These are phyloP conservation scores for Centropristis striata DNA, from an alignment of 2,113 vertebrate species.

Conservation along the genomic window DNA sequence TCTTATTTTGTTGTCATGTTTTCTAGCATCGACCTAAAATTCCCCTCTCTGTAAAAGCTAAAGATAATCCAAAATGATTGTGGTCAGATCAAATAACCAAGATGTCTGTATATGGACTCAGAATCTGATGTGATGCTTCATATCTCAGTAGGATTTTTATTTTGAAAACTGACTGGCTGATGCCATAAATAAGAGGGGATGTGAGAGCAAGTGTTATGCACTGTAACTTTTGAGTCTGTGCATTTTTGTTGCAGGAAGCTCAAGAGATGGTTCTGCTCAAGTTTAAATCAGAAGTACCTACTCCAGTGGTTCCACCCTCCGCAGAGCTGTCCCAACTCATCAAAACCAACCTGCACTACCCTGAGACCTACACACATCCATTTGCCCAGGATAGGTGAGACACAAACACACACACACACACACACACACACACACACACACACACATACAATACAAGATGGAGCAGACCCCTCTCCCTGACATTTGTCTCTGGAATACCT, in stretches of 20 bases:
- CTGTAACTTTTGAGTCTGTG: neutral
- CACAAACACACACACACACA: neutral
- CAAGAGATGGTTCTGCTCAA: conserved; percentile 94
- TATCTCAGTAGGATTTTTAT: neutral
- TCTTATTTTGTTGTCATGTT: too few species aligned
- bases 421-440: neutral
- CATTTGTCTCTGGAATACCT: too few species aligned
- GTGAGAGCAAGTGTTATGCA: too few species aligned
- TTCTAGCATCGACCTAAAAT: too few species aligned
- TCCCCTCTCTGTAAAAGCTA: too few species aligned
- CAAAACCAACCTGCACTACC: conserved; percentile 95
- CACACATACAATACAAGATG: too few species aligned
- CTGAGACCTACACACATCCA: conserved; percentile 92
- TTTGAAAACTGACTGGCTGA: neutral
- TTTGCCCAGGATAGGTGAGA: conserved; percentile 92
- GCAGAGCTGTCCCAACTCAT: conserved; percentile 95
- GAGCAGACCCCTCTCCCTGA: too few species aligned
- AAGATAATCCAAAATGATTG: too few species aligned
- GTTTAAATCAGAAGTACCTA: conserved; percentile 90
- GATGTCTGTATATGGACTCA: too few species aligned
- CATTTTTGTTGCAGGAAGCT: conserved; percentile 86
- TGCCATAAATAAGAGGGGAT: neutral
- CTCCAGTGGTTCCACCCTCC: conserved; percentile 85
- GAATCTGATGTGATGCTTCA: neutral
- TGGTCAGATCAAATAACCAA: too few species aligned